Evolutionary conservation across 2,113 vertebrate genomes (phyloP).

Genomic region (Aptenodytes forsteri): DNA sequence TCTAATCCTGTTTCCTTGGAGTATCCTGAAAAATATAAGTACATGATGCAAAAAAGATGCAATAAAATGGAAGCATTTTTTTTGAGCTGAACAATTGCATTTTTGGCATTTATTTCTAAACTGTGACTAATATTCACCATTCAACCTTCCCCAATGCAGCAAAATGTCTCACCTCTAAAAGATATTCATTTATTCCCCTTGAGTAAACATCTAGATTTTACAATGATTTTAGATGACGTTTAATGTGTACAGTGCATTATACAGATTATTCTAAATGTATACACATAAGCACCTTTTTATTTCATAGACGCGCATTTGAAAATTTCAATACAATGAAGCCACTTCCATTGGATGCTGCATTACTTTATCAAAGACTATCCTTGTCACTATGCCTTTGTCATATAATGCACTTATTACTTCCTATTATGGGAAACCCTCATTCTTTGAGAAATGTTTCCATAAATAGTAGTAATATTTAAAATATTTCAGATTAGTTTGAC

Average conservation of each 20-base stretch:
- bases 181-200: not conserved
- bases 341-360: not conserved
- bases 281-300: not conserved
- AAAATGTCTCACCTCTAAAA: not conserved
- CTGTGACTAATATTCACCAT: not conserved
- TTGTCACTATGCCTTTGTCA: not conserved
- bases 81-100: not conserved
- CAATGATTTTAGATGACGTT: not conserved
- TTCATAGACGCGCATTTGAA: not conserved
- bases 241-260: not conserved
- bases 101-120: not conserved
- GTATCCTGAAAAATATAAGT: slow-evolving; percentile 76
- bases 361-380: not conserved
- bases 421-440: not conserved
- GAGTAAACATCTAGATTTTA: not conserved
- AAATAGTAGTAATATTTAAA: not conserved
- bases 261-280: not conserved
- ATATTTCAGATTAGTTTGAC: not conserved
- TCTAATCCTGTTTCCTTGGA: slow-evolving; percentile 94
- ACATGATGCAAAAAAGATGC: not conserved
- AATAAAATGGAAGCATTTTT: not conserved
- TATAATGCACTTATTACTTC: not conserved
- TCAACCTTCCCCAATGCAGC: not conserved
- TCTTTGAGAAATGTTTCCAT: not conserved
- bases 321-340: not conserved